A percentile compares a stretch with the other conserved stretches of the same genome.
phyloP scores from a whole-genome alignment of 2,888 invertebrate genomes.

The Trachelus troglodyta region DNA sequence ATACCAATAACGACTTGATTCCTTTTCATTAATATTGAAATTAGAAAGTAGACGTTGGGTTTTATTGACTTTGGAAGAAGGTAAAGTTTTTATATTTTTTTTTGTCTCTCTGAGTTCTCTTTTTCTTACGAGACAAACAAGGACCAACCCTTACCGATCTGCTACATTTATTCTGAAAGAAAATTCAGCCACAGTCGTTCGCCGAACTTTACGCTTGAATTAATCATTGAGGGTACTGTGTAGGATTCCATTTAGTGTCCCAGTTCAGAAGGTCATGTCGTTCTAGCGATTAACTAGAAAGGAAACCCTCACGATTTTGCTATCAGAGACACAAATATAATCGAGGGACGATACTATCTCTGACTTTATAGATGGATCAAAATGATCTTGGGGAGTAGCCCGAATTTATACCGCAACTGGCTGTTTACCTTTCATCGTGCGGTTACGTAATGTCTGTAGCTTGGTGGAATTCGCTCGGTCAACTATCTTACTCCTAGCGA shows the following conservation, averaged over 20 bases:
- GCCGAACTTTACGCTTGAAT: background rate
- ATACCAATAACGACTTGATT: background rate
- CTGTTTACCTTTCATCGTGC: background rate
- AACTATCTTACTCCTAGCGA: background rate
- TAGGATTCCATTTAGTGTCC: background rate
- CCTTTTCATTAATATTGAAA: background rate
- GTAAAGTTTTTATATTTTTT: background rate
- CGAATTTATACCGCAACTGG: background rate
- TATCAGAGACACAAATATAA: background rate
- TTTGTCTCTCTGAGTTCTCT: background rate
- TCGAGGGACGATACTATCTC: background rate
- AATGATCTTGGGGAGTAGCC: background rate
- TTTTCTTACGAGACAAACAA: background rate
- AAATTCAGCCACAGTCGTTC: background rate
- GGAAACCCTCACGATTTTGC: background rate
- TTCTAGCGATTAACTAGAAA: background rate
- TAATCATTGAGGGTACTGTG: background rate
- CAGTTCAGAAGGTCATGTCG: background rate
- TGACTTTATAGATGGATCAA: background rate
- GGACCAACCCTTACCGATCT: background rate
- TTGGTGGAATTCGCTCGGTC: background rate
- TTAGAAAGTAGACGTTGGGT: background rate
- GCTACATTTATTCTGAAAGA: background rate
- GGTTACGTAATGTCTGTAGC: background rate
- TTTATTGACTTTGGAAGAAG: background rate